These are phyloP conservation scores for Lasioglossum morio DNA, from an alignment of 2,888 invertebrate genomes.

Conservation along the genomic window DNA sequence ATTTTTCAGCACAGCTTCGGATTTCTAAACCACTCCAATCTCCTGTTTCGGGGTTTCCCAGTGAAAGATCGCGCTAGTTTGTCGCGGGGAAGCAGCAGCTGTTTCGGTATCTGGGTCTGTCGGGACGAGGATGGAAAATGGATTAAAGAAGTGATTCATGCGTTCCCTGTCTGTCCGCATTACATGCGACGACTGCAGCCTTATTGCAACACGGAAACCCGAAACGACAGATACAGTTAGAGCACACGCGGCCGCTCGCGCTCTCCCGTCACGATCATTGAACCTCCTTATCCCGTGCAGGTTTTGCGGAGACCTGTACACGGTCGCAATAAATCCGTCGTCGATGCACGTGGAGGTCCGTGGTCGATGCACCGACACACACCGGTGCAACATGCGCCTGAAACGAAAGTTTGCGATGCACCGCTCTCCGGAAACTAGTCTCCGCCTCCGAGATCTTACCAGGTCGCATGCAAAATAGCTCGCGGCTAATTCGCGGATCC, in stretches of 20 bases:
- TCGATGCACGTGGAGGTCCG: slow-evolving; percentile 33
- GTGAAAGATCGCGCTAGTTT: neutral
- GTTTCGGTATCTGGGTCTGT: neutral
- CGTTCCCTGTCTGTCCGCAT: slow-evolving; percentile 3
- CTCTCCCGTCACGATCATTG: slow-evolving; percentile 14
- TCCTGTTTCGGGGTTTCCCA: neutral
- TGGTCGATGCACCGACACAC: slow-evolving; percentile 12
- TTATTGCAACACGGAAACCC: slow-evolving; percentile 9
- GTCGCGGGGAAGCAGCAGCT: neutral
- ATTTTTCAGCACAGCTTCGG: neutral
- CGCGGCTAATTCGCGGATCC: neutral
- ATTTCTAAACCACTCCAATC: neutral
- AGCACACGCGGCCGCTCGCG: neutral
- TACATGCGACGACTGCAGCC: neutral
- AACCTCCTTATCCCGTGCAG: slow-evolving; percentile 20
- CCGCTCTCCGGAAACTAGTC: slow-evolving; percentile 15
- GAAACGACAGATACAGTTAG: slow-evolving; percentile 34
- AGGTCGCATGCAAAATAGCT: slow-evolving; percentile 10
- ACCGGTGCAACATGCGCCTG: slow-evolving; percentile 36
- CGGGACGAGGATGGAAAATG: neutral
- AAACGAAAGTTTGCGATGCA: slow-evolving; percentile 30
- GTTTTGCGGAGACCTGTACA: slow-evolving; percentile 36
- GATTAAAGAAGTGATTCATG: slow-evolving; percentile 14
- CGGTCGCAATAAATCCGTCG: slow-evolving; percentile 47
- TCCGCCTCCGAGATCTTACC: neutral